These are phyloP conservation scores for Anoura caudifer DNA, from an alignment of 2,113 vertebrate genomes.

Conservation along the genomic window DNA sequence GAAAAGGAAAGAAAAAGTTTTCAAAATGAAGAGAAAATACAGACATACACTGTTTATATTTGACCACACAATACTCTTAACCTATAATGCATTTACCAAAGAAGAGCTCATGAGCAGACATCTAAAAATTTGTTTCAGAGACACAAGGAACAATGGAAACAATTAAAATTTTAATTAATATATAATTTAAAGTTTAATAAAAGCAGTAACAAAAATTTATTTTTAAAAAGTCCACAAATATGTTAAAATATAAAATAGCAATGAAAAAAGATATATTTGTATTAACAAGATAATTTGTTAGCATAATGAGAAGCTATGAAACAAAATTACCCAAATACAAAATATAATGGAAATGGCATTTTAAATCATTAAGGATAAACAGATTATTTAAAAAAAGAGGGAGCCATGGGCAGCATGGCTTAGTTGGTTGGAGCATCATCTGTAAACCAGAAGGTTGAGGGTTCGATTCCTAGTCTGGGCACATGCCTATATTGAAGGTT, in stretches of 20 bases:
- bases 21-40: slow-evolving; percentile 54
- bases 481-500: too few relatives aligned
- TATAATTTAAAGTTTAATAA: slow-evolving; percentile 23
- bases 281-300: background rate
- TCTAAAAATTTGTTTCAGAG: slow-evolving; percentile 33
- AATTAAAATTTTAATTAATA: background rate
- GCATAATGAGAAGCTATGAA: background rate
- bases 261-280: background rate
- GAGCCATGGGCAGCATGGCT: too few relatives aligned
- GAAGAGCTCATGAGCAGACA: background rate
- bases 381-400: background rate
- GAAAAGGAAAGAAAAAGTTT: slow-evolving; percentile 48
- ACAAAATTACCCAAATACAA: background rate
- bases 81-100: background rate
- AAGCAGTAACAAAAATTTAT: slow-evolving; percentile 24
- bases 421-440: too few relatives aligned
- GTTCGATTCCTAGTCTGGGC: too few relatives aligned
- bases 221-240: slow-evolving; percentile 23
- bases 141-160: background rate
- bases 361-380: background rate
- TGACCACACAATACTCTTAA: background rate
- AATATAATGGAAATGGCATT: background rate
- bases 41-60: background rate
- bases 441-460: too few relatives aligned
- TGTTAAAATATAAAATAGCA: background rate